Base-by-base conservation (phyloP, 2,888 invertebrate genomes). In the Campopleginae sp. region DNA sequence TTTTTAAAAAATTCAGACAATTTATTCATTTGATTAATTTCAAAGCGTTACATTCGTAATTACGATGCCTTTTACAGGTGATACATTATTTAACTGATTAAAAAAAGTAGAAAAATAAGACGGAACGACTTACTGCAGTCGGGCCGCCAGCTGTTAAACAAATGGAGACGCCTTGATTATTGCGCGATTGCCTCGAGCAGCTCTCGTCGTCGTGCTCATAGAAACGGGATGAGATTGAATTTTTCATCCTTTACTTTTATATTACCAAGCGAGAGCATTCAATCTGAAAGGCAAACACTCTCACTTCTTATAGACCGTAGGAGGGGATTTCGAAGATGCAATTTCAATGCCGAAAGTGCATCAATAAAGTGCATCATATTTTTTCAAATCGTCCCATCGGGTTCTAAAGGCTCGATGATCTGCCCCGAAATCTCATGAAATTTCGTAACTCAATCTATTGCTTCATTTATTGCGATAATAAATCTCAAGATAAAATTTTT, bases 161-260 rank as follows among this genome's bases (percentile, higher is more conserved):
- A 76, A 51, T 72, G 72, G 27, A 61, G 42, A 12, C 48, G 65
- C 48, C 48, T 68, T 68, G 68, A 79, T 70, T 70, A 58, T 38
- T 61, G 72, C 66, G 54, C 63, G 65, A 74, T 75, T 68, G 78
- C 48, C 51, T 74, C 51, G 78, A 44, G 19, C 63, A 33, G 58
- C 63, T 27, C 23, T 48, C 74, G 38, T 33, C 77, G 65, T 44
- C 58, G 46, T 48, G 12, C 33, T 58, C n/a, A 46, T 38, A 31
- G 38, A 38, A 42, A 33, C 38, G 58, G 48, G 61, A 75, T 76
- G 46, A 58, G 68, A 74, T 70, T 61, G 68, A 63, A 74, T 72
- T 44, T 33, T 83, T 74, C 54, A 48, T 51, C 14, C 76, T 66
- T 54, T 23, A 12, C 38, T 23, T 17, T 27, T 38, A 38, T 38